Evolutionary conservation across 2,113 vertebrate genomes (phyloP), one percentile per base, ranked within the genome.

Genomic region (Vulpes ferrilata): DNA sequence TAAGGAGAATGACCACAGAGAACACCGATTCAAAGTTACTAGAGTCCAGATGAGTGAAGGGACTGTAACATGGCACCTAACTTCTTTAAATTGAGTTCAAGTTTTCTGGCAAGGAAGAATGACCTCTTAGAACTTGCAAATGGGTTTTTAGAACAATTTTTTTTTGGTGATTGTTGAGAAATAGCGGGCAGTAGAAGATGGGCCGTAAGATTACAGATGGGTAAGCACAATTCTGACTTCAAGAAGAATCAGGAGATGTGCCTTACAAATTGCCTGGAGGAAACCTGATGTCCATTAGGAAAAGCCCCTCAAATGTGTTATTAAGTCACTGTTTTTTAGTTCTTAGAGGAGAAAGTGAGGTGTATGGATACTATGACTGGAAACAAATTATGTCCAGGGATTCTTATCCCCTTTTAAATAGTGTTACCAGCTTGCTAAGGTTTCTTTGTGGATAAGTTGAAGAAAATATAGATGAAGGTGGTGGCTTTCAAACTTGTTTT

Each of bases 1-100:
- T 96, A 95, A 97, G 60, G 60, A 90, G 69, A 97, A 96, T 65
- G 85, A 20, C 55, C 25, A 73, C 35, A 90, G 95, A 95, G 71
- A 93, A 53, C 55, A 91, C 16, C 55, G 55, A 94, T 90, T 95
- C 55, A 69, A 95, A 95, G 20, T 95, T 96, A 80, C 62, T n/a
- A 64, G 86, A 90, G 53, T 69, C n/a, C 38, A 73, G 20, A 89
- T 73, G 55, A 11, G 69, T 94, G 43, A 94, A 97, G 17, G 10
- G 62, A 86, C 69, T 89, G 64, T 64, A 86, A 69, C 82, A 92
- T 7, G 79, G 35, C 57, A 80, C 22, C 32, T 76, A 65, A 73
- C 30, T 79, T 95, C n/a, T 90, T 88, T 67, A 92, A 55, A 84
- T 1, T 35, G 30, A 92, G n/a, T 95, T 93, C 30, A 87, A 78